phyloP scores from a whole-genome alignment of 2,113 vertebrate species.

The Perca flavescens region DNA sequence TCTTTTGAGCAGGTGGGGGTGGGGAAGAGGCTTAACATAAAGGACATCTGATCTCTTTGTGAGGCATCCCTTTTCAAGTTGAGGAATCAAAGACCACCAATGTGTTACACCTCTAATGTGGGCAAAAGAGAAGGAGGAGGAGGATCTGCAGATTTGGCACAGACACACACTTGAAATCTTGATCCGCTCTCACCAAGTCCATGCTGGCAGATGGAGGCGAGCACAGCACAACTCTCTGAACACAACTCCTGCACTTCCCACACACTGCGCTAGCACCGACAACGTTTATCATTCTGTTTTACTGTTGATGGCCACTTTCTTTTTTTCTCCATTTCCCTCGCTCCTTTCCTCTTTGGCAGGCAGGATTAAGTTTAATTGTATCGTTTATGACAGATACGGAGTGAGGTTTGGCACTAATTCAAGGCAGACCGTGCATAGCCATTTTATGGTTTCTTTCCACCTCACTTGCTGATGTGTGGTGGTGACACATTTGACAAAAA shows the following conservation, averaged over 20 bases:
- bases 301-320: slow-evolving; percentile 55
- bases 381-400: slow-evolving; percentile 78
- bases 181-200: slow-evolving; percentile 57
- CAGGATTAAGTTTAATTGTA: slow-evolving; percentile 78
- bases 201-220: slow-evolving; percentile 58
- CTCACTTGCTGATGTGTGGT: slow-evolving; percentile 73
- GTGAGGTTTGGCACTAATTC: slow-evolving; percentile 77
- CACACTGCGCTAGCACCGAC: slow-evolving; percentile 71
- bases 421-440: slow-evolving; percentile 72
- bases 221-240: slow-evolving; percentile 47
- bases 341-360: slow-evolving; percentile 60
- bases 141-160: slow-evolving; percentile 61
- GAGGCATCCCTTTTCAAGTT: slow-evolving; percentile 67
- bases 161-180: slow-evolving; percentile 55
- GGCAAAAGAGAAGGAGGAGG: slow-evolving; percentile 48
- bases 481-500: slow-evolving; percentile 78
- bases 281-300: slow-evolving; percentile 63
- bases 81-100: slow-evolving; percentile 77
- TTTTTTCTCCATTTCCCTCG: slow-evolving; percentile 19
- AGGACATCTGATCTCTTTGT: slow-evolving; percentile 71
- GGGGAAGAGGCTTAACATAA: slow-evolving; percentile 31
- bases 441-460: slow-evolving; percentile 78
- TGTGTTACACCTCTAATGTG: slow-evolving; percentile 73
- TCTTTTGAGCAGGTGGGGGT: slow-evolving; percentile 59
- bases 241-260: slow-evolving; percentile 72